Percentiles rank a stretch among this genome's conserved stretches.
Conservation (phyloP, 1,140 invertebrate species). For the Conus betulinus region DNA sequence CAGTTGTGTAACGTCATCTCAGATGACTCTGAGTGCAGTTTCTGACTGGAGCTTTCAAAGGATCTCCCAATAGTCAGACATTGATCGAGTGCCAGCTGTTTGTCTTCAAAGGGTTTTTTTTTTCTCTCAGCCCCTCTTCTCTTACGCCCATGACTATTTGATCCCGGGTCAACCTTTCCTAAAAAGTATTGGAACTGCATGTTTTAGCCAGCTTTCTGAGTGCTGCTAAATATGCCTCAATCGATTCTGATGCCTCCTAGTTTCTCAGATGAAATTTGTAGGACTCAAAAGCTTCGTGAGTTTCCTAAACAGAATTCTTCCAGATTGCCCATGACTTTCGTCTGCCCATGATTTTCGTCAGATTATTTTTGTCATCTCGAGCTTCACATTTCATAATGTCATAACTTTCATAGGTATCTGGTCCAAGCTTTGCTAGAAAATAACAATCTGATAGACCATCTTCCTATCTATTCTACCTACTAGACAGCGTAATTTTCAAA, state of each 20-base stretch:
- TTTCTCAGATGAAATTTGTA: neutral
- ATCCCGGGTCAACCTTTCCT: conserved; percentile 5
- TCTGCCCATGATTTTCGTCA: no score
- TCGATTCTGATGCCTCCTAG: neutral
- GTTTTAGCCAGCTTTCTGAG: conserved; percentile 17
- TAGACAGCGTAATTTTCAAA: neutral
- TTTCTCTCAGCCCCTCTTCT: conserved; percentile 16
- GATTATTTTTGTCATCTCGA: neutral
- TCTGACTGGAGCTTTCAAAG: neutral
- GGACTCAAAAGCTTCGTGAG: neutral
- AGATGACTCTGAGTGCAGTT: neutral
- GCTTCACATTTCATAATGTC: neutral
- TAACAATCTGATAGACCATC: neutral
- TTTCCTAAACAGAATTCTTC: neutral
- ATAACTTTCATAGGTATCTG: neutral
- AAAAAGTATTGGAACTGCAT: neutral
- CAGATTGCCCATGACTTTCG: neutral
- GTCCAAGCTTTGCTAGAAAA: neutral
- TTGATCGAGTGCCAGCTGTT: neutral
- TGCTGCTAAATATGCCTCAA: neutral
- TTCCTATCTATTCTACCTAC: neutral
- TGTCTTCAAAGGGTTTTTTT: neutral
- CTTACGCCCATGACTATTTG: conserved; percentile 24
- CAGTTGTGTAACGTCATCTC: neutral
- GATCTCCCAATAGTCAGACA: neutral